A percentile compares a stretch with the other conserved stretches of the same genome.
Evolutionary conservation across 2,888 invertebrate genomes (phyloP).

Genomic region (Actias luna): DNA sequence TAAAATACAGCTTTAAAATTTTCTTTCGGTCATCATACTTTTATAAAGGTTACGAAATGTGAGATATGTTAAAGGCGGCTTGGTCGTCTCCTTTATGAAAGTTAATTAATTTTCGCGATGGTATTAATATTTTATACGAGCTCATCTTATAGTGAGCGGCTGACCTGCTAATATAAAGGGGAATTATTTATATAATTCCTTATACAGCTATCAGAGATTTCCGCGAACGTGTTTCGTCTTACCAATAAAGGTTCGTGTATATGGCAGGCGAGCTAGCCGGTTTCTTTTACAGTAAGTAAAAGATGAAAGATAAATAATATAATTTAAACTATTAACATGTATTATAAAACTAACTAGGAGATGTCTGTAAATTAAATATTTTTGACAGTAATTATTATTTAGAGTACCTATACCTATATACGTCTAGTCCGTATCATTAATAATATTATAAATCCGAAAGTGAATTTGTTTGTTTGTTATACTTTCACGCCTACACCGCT

Average conservation of each 20-base stretch:
- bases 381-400: too few species aligned
- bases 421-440: too few species aligned
- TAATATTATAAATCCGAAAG: too few species aligned
- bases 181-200: constrained; percentile 24
- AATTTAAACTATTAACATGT: not conserved
- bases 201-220: constrained; percentile 26
- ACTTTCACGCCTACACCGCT: too few species aligned
- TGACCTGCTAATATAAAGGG: constrained; percentile 18
- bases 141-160: constrained; percentile 21
- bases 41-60: constrained; percentile 15
- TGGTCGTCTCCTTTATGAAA: constrained; percentile 7
- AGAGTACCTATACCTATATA: too few species aligned
- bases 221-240: constrained; percentile 28
- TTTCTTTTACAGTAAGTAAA: not conserved
- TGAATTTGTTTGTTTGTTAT: too few species aligned
- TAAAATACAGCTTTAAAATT: constrained; percentile 8
- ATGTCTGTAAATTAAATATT: too few species aligned
- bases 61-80: constrained; percentile 11
- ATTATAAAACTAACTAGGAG: too few species aligned
- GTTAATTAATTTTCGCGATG: constrained; percentile 23
- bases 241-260: constrained; percentile 24
- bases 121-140: constrained; percentile 20
- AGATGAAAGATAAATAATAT: not conserved
- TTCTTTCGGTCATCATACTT: constrained; percentile 8
- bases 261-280: not conserved